Base-by-base conservation (phyloP, 1,140 invertebrate species). In the Orius laevigatus region DNA sequence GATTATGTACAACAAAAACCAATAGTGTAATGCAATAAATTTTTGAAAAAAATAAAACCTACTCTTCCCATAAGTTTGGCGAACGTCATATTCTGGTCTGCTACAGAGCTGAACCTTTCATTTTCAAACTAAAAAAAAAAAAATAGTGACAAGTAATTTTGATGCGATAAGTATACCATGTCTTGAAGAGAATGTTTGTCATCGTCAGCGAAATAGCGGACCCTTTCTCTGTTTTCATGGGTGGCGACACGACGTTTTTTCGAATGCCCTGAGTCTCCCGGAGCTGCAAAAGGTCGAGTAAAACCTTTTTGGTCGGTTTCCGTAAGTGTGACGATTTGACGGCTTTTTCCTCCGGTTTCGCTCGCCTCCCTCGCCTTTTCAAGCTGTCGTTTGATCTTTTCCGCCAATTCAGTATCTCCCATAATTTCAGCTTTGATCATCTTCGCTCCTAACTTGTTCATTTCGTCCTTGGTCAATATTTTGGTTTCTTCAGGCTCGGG, bases 351-450 rank as follows among this genome's bases (percentile, higher is more conserved):
- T 63, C 60, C 56, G 68, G 64, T 54, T 47, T 46, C 35, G 14
- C 48, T 47, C 6, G 15, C 18, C 32, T 74, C 65, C 56, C 76
- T 72, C 0, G 85, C 84, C 18, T 64, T 66, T 52, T 84, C 75
- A 35, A 93, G 63, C 64, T 90, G 76, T 5, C 58, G 49, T 68
- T 88, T 87, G 5, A 94, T 64, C 58, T 85, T 70, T 25, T 61
- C 57, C 2, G 78, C 78, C 46, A 84, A 59, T 53, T 73, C 71
- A 66, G 62, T 63, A 63, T 94, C 79, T 35, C 88, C 89, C 68
- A 90, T 74, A 52, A 91, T 75, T 73, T 94, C 88, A 20, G 90
- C 90, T 69, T 90, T 91, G 0, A 94, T 65, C 51, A 91, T 74
- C 67, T 84, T 89, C 11, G 89, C 86, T 15, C 77, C 84, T 9